These are phyloP conservation scores for Drosophila bocqueti DNA, from an alignment of 1,140 invertebrate genomes.

Conservation along the genomic window DNA sequence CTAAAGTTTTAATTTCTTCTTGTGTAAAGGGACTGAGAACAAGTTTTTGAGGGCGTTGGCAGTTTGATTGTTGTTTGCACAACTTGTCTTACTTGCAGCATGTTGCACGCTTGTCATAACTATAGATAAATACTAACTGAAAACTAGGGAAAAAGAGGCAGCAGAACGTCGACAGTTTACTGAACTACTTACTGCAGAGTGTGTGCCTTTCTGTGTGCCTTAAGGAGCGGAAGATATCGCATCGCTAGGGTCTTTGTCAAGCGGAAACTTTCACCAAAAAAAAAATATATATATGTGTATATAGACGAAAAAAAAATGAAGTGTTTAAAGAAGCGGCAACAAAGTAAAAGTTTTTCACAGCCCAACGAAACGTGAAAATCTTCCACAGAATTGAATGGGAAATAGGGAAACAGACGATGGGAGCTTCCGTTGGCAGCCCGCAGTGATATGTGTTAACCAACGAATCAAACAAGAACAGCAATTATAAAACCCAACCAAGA, in stretches of 20 bases:
- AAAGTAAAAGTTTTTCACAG: slow-evolving; percentile 60
- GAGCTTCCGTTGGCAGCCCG: slow-evolving; percentile 7
- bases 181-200: slow-evolving; percentile 30
- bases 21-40: slow-evolving; percentile 30
- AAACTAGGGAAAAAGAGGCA: slow-evolving; percentile 35
- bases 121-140: slow-evolving; percentile 75
- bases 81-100: slow-evolving; percentile 74
- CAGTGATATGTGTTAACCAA: slow-evolving; percentile 46
- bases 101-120: slow-evolving; percentile 69
- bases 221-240: slow-evolving; percentile 20
- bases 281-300: background rate
- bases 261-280: slow-evolving; percentile 54
- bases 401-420: slow-evolving; percentile 19
- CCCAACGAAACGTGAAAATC: slow-evolving; percentile 41
- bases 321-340: slow-evolving; percentile 49
- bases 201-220: background rate
- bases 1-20: background rate
- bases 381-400: slow-evolving; percentile 16
- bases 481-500: slow-evolving; percentile 18
- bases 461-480: slow-evolving; percentile 51
- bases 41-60: slow-evolving; percentile 65
- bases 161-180: slow-evolving; percentile 20
- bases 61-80: slow-evolving; percentile 78
- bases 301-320: slow-evolving; percentile 1
- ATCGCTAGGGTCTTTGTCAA: slow-evolving; percentile 46